Percentiles rank a stretch among this genome's conserved stretches.
Evolutionary conservation across 2,113 vertebrate genomes (phyloP).

Genomic region (Chionodraco myersi): DNA sequence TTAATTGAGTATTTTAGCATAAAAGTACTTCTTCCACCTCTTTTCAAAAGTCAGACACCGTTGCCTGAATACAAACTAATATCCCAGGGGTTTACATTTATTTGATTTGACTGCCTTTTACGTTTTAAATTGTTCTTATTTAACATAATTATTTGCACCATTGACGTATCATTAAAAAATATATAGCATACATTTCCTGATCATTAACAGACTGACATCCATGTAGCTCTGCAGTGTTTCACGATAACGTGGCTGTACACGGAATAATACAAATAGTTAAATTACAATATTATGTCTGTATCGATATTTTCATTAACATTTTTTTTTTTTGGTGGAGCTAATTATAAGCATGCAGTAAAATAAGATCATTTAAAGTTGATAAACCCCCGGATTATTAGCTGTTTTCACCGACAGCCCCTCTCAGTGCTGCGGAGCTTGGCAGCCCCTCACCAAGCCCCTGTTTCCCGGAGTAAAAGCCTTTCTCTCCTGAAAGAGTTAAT

Average conservation of each 20-base stretch:
- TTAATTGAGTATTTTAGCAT: too few species aligned
- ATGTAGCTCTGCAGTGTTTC: not conserved
- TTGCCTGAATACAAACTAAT: conserved; percentile 6
- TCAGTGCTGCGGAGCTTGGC: not conserved
- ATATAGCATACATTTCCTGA: too few species aligned
- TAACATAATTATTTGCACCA: too few species aligned
- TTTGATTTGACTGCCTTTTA: not conserved
- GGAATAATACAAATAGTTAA: not conserved
- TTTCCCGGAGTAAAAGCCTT: conserved; percentile 37
- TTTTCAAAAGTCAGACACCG: not conserved
- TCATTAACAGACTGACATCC: not conserved
- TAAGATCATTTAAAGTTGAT: not conserved
- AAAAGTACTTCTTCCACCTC: too few species aligned
- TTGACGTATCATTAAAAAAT: too few species aligned
- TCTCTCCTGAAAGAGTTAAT: conserved; percentile 81
- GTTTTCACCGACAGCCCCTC: conserved; percentile 7
- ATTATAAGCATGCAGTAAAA: not conserved
- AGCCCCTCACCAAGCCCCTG: conserved; percentile 31
- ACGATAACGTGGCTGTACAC: not conserved
- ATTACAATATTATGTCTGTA: not conserved
- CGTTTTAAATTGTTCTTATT: too few species aligned
- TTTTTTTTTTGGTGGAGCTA: too few species aligned
- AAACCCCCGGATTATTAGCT: not conserved
- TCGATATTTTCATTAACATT: not conserved
- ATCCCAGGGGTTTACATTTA: not conserved